Evolutionary conservation across 2,797 vertebrate species (phyloP), one percentile per base, ranked within the genome.

Genomic region (Notolabrus celidotus): DNA sequence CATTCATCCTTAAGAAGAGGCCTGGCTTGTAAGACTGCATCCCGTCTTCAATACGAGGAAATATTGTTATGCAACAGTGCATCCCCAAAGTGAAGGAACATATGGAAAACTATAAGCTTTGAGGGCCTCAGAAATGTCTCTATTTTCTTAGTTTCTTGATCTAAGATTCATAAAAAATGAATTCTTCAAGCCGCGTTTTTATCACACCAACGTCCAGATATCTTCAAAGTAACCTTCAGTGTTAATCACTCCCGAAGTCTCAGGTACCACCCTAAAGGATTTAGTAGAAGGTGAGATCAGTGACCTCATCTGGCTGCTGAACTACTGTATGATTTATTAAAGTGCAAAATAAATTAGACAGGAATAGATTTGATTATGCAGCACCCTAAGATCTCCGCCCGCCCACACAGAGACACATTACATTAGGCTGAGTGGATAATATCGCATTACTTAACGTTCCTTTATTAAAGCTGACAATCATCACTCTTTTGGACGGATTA

Each of bases 331-430:
- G 53, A 68, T 60, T 67, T 49, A 69, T 75, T 80, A 52, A 67
- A 69, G 66, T 63, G 74, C 69, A 69, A 77, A 89, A 91, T 57
- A 62, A 75, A 87, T 88, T 70, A 90, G 80, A 86, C 60, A 14
- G 57, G 68, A 85, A 77, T 61, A 84, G 71, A 90, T 80, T 63
- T 7, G 63, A 90, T 89, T 83, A 82, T 65, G 34, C 68, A 67
- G 70, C 66, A 70, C 53, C 59, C 42, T 16, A 15, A 51, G 54
- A 55, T 67, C 71, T 77, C 34, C 52, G 49, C 63, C 79, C 60
- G 1, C 58, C 76, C 74, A 57, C 83, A 73, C 55, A 51, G 42
- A 12, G 50, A 59, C 67, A 17, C 51, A 65, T 76, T 52, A 80
- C 60, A 70, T 77, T 64, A 66, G 55, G 57, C 34, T 38, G 67